Conservation (phyloP, 1,140 invertebrate species). For the Drosophila kepulauana region DNA sequence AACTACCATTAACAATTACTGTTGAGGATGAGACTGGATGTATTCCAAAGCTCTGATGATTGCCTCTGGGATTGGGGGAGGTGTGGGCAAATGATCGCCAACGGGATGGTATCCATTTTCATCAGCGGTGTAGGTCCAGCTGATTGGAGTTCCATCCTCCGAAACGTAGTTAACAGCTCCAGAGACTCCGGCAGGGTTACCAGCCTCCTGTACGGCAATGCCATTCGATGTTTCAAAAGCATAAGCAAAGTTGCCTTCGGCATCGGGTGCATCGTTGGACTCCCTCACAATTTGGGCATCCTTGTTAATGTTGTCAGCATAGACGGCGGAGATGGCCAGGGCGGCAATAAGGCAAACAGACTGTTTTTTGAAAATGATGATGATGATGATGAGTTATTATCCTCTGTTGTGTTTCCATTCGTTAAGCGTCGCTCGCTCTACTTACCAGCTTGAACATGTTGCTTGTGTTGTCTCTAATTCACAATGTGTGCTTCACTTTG, state of each 20-base stretch:
- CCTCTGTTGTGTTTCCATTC: conserved; percentile 3
- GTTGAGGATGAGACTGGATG: conserved; percentile 80
- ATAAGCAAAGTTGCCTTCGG: conserved; percentile 62
- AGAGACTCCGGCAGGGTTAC: conserved; percentile 58
- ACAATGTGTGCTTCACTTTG: conserved; percentile 74
- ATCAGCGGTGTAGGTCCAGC: conserved; percentile 85
- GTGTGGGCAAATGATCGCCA: conserved; percentile 86
- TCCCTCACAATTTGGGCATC: conserved; percentile 53
- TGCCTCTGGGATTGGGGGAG: conserved; percentile 83
- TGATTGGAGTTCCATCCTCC: conserved; percentile 69
- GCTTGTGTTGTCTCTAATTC: conserved; percentile 64
- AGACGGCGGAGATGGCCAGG: conserved; percentile 62
- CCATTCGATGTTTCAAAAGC: conserved; percentile 62
- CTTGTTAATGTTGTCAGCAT: conserved; percentile 76
- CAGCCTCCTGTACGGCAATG: conserved; percentile 66
- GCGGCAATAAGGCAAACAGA: conserved; percentile 66
- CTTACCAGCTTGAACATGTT: conserved; percentile 84
- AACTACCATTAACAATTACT: conserved; percentile 6
- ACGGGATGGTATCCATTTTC: conserved; percentile 85
- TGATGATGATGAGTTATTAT: background rate
- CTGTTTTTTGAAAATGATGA: conserved; percentile 27
- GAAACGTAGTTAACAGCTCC: conserved; percentile 47
- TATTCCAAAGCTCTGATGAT: conserved; percentile 85
- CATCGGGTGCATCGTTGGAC: conserved; percentile 52
- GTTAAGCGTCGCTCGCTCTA: conserved; percentile 23